A percentile compares a stretch with the other conserved stretches of the same genome.
Conservation (phyloP, 1,140 invertebrate genomes). For the Ceratosolen fusciceps region DNA sequence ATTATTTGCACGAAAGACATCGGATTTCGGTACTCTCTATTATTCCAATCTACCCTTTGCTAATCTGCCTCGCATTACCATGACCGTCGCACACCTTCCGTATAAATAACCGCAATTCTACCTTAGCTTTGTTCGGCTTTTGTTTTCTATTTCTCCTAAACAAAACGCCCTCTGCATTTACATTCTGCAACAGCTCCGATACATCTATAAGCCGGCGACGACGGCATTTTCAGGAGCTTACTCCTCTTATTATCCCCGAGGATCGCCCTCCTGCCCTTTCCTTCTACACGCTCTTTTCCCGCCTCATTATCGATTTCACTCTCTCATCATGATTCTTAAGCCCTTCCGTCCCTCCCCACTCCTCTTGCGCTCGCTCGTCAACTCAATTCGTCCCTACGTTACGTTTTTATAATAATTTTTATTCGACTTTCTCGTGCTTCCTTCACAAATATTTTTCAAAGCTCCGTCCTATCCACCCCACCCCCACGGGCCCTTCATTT, state of each 20-base stretch:
- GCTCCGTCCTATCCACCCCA: too few relatives aligned
- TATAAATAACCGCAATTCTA: background rate
- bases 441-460: too few relatives aligned
- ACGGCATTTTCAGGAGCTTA: background rate
- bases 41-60: background rate
- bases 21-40: background rate
- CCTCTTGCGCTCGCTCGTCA: too few relatives aligned
- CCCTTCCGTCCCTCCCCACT: too few relatives aligned
- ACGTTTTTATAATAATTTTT: too few relatives aligned
- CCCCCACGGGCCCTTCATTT: too few relatives aligned
- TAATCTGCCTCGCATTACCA: background rate
- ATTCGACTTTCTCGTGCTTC: too few relatives aligned
- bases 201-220: background rate
- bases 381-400: too few relatives aligned
- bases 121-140: background rate
- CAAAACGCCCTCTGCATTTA: background rate
- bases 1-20: background rate
- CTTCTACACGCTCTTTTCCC: background rate
- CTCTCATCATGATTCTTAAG: too few relatives aligned
- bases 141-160: constrained; percentile 25
- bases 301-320: too few relatives aligned
- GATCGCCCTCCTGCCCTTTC: background rate
- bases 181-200: background rate
- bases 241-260: background rate
- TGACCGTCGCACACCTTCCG: background rate